Conservation (phyloP, 1,140 invertebrate genomes). For the Chironomus striatipennis region DNA sequence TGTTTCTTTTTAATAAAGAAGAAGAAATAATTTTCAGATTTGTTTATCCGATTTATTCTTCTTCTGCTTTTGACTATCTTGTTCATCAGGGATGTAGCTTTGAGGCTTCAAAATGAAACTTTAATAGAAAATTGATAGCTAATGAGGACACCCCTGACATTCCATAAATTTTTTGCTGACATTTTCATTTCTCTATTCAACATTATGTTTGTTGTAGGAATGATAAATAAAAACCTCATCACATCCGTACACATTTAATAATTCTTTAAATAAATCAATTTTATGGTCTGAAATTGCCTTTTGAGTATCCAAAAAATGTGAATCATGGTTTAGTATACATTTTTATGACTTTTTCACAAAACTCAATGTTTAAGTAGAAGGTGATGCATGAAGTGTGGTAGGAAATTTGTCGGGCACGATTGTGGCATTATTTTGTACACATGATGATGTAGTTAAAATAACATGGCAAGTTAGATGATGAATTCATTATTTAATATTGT, state of each 20-base stretch:
- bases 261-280: not conserved
- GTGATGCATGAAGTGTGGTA: not conserved
- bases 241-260: not conserved
- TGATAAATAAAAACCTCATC: conserved; percentile 4
- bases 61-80: too few relatives aligned
- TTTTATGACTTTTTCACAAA: not conserved
- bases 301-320: conserved; percentile 10
- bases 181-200: not conserved
- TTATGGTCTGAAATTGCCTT: conserved; percentile 1
- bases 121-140: too few relatives aligned
- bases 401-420: not conserved
- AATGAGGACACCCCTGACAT: too few relatives aligned
- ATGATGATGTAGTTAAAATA: not conserved
- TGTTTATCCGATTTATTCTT: too few relatives aligned
- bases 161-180: too few relatives aligned
- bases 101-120: too few relatives aligned
- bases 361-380: too few relatives aligned
- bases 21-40: too few relatives aligned
- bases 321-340: conserved; percentile 1
- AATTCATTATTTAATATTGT: too few relatives aligned
- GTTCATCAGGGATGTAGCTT: too few relatives aligned
- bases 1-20: too few relatives aligned
- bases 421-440: not conserved
- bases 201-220: not conserved
- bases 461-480: not conserved